Base-by-base conservation (phyloP, 2,797 vertebrate species). In the Channa striata region DNA sequence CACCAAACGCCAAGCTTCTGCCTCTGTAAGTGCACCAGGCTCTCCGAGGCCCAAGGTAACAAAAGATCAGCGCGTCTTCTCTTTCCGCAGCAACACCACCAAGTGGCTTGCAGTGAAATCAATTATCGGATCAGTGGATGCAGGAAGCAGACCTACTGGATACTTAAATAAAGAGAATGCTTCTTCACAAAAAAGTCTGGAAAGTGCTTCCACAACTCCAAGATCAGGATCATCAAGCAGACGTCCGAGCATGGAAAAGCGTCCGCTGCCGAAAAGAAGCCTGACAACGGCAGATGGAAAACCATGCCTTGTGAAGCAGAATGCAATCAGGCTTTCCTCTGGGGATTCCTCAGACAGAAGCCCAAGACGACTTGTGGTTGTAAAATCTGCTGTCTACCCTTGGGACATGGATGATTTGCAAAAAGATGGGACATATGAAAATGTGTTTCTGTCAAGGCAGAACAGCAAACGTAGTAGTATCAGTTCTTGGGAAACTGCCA, bases 81-180 rank as follows among this genome's bases (percentile, higher is more conserved):
- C 89, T 12, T 92, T 92, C 73, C 95, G 91, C 60, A 89, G 66
- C 2, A 84, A 95, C 4, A 78, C 94, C 12, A 84, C 68, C 58
- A 93, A 91, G 52, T 84, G 96, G 33, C 88, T 96, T 3, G 94
- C 94, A 52, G 88, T 97, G 51, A 97, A 92, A 87, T 93, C 94
- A 5, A 67, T 96, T 20, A 92, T 90, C 33, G 87, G 80, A 25
- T 91, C 80, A 60, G 70, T 90, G 17, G 89, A 85, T 37, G 56
- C 19, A 37, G 46, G 44, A 11, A 78, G 30, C 54, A 92, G 60
- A 53, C 59, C 57, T 68, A 81, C 54, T 14, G 74, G 65, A 47
- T 53, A 36, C 66, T 74, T 77, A 30, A 89, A 80, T 59, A 83
- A 37, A 71, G 83, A 93, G n/a, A 86, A 90, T 68, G 84, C 84